Evolutionary conservation across 2,797 vertebrate species (phyloP), one percentile per base, ranked within the genome.

Genomic region (Lacerta agilis): DNA sequence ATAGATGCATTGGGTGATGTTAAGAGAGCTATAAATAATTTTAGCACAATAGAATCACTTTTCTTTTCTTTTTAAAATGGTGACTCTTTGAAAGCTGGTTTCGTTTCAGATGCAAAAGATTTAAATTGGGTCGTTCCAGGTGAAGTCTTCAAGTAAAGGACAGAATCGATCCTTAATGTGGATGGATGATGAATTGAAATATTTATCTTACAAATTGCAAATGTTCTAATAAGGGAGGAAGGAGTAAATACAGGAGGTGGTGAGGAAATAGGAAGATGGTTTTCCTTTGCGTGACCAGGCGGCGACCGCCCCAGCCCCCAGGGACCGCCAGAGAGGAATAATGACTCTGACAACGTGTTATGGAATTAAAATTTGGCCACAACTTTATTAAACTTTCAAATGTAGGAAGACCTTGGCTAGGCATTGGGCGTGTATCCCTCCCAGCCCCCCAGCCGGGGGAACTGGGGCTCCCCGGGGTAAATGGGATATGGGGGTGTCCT

Each of bases 181-280:
- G 71, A 76, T 7, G 17, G n/a, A 76, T 73, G 77, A 85, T 49
- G 49, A 80, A 81, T 49, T 73, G 67, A 49, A 71, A 64, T 38
- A 77, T 75, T 84, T 80, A 66, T 85, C 67, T 66, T 69, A 88
- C 41, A 80, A 85, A 88, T 85, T 33, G 75, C 58, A 49, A 18
- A 23, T 29, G 41, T 73, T 29, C 67, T 49, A 73, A 27, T 72
- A 87, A 86, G 66, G 49, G 25, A 79, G 29, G 66, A 88, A 45
- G n/a, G 64, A n/a, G 43, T 27, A 66, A 36, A 66, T 23, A 45
- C 10, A 23, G 33, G 17, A 25, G 61, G 45, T 71, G 8, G 18
- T 67, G 66, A n/a, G n/a, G n/a, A n/a, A n/a, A n/a, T n/a, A n/a
- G n/a, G n/a, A n/a, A n/a, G n/a, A n/a, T n/a, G n/a, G n/a, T n/a